These are phyloP conservation scores for Pedicia rivosa DNA, from an alignment of 2,888 invertebrate genomes.

Conservation along the genomic window DNA sequence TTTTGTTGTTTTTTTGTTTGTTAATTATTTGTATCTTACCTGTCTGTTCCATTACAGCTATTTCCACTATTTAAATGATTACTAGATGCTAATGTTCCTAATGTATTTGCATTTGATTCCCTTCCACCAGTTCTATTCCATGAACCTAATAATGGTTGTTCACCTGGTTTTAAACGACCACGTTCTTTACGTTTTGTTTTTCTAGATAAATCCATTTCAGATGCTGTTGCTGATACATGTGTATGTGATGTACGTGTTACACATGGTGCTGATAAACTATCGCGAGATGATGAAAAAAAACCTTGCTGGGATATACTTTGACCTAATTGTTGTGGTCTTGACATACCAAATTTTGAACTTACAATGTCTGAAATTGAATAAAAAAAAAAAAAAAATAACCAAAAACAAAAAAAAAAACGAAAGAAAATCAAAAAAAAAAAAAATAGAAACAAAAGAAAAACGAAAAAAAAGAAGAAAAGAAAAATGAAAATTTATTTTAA, in stretches of 20 bases:
- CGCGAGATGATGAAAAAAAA: slow-evolving; percentile 54
- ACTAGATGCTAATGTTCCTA: slow-evolving; percentile 37
- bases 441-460: no score
- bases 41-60: slow-evolving; percentile 50
- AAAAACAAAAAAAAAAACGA: not conserved
- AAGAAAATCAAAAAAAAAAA: not conserved
- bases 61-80: slow-evolving; percentile 44
- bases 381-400: slow-evolving; percentile 10
- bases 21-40: slow-evolving; percentile 37
- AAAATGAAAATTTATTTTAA: no score
- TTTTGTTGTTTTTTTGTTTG: no score
- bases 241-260: slow-evolving; percentile 40
- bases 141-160: slow-evolving; percentile 54
- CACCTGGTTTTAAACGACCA: slow-evolving; percentile 53
- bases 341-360: slow-evolving; percentile 63
- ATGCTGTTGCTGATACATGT: slow-evolving; percentile 42
- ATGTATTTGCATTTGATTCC: slow-evolving; percentile 34
- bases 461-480: no score
- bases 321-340: slow-evolving; percentile 34
- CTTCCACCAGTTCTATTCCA: slow-evolving; percentile 41
- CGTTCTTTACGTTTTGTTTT: slow-evolving; percentile 45
- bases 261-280: slow-evolving; percentile 54
- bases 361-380: slow-evolving; percentile 44
- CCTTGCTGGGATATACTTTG: slow-evolving; percentile 38
- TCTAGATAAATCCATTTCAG: slow-evolving; percentile 56